These are phyloP conservation scores for Resseliella maxima DNA, from an alignment of 2,888 invertebrate genomes.

Conservation along the genomic window DNA sequence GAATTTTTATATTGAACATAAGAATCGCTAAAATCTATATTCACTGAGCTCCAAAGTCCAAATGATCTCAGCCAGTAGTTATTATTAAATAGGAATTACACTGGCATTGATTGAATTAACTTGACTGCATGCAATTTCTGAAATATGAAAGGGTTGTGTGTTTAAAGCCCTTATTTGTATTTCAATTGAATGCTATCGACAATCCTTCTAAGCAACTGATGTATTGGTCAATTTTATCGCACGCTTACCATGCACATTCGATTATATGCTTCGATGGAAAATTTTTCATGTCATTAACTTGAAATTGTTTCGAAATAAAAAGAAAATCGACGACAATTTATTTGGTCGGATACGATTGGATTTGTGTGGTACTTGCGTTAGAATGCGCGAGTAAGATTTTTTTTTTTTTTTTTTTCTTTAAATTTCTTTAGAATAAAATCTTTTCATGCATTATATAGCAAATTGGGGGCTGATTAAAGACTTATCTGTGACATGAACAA, in stretches of 20 bases:
- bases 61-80: too few species aligned
- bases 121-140: too few species aligned
- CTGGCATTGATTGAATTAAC: too few species aligned
- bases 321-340: slow-evolving; percentile 3
- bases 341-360: slow-evolving; percentile 3
- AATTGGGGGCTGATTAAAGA: background rate
- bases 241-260: background rate
- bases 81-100: too few species aligned
- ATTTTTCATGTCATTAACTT: slow-evolving; percentile 48
- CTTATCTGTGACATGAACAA: background rate
- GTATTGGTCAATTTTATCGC: background rate
- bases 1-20: too few species aligned
- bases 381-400: too few species aligned
- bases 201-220: background rate
- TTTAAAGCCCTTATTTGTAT: background rate
- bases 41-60: too few species aligned
- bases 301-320: slow-evolving; percentile 18
- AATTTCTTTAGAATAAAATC: too few species aligned
- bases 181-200: background rate
- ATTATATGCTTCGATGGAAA: slow-evolving; percentile 39
- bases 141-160: too few species aligned
- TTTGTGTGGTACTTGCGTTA: background rate
- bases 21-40: too few species aligned
- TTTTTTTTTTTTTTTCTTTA: too few species aligned
- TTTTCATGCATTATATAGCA: too few species aligned